Percentiles rank a stretch among this genome's conserved stretches.
Conservation (phyloP, 1,140 invertebrate genomes). For the Caenorhabditis latens region DNA sequence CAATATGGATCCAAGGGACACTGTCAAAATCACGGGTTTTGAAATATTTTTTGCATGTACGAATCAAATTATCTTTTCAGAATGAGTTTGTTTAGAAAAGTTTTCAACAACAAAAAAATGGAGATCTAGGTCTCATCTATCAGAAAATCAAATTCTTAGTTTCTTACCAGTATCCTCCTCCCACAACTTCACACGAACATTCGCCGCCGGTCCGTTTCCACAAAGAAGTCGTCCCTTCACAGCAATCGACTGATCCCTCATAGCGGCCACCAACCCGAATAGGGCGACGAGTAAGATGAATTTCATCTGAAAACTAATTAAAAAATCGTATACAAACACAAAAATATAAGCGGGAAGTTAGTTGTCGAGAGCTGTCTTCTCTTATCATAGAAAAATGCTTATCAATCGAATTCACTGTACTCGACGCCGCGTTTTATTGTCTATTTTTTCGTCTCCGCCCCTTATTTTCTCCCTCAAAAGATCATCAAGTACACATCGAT, state of each 20-base stretch:
- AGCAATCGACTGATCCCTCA: constrained; percentile 67
- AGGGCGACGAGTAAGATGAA: constrained; percentile 47
- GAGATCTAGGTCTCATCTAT: too few relatives aligned
- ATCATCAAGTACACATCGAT: constrained; percentile 27
- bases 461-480: constrained; percentile 45
- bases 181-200: constrained; percentile 75
- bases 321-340: neutral
- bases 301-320: constrained; percentile 50
- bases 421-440: neutral
- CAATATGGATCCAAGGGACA: too few relatives aligned
- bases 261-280: constrained; percentile 39
- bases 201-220: constrained; percentile 72
- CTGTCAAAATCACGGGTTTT: too few relatives aligned
- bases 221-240: constrained; percentile 70
- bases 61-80: too few relatives aligned
- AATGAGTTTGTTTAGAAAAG: too few relatives aligned
- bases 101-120: too few relatives aligned
- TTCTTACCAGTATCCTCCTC: constrained; percentile 70
- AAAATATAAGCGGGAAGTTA: neutral
- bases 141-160: too few relatives aligned
- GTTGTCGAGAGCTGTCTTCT: neutral
- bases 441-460: neutral
- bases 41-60: too few relatives aligned
- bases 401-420: constrained; percentile 24
- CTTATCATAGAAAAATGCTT: constrained; percentile 4